Conservation (phyloP, 2,797 vertebrate genomes). For the Silurus aristotelis region DNA sequence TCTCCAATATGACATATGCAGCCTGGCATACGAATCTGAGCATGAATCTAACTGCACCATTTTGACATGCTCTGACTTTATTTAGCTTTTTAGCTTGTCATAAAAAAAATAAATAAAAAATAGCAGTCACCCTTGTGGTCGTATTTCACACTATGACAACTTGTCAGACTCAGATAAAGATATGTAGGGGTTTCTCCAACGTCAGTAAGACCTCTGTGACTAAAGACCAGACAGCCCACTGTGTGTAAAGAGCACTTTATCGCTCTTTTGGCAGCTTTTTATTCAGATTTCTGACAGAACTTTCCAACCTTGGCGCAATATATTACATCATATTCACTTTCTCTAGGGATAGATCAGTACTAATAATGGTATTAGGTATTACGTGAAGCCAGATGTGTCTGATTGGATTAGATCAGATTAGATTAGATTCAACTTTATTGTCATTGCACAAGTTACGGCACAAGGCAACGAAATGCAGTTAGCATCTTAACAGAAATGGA, state of each 20-base stretch:
- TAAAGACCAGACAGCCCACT: background rate
- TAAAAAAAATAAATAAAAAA: background rate
- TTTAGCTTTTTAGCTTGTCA: background rate
- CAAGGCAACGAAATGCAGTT: no score
- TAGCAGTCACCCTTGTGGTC: background rate
- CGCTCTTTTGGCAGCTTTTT: constrained; percentile 30
- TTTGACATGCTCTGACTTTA: background rate
- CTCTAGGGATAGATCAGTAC: background rate
- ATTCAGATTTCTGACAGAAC: background rate
- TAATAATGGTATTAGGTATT: background rate
- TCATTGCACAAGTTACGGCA: no score
- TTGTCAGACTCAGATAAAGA: background rate
- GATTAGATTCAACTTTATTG: no score
- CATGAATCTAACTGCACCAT: background rate
- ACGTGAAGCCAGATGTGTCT: no score
- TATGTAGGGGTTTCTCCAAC: background rate
- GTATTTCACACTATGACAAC: background rate
- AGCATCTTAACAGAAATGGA: no score
- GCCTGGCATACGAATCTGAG: constrained; percentile 2
- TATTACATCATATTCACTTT: background rate
- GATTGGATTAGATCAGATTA: no score
- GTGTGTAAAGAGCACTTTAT: constrained; percentile 39
- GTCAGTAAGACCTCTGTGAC: background rate
- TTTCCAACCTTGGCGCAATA: background rate
- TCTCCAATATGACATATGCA: constrained; percentile 1